These are phyloP conservation scores for Elymnias hypermnestra DNA, from an alignment of 1,140 invertebrate species.

Conservation along the genomic window DNA sequence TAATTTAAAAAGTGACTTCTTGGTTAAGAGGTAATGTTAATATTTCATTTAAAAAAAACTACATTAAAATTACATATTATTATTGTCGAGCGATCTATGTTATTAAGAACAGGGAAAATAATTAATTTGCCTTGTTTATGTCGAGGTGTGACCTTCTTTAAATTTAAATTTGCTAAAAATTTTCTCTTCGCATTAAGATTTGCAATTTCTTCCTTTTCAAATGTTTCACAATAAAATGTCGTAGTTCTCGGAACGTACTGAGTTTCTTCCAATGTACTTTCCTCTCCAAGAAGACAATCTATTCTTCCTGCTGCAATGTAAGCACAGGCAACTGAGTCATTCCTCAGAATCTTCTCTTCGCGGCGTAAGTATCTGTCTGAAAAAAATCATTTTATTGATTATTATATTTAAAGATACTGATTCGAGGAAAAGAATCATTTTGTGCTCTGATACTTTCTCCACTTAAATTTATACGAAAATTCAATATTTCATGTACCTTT, in stretches of 20 bases:
- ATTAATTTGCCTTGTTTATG: conserved; percentile 41
- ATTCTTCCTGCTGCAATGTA: conserved; percentile 51
- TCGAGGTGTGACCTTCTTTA: conserved; percentile 37
- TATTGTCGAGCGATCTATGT: no score
- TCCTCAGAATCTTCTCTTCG: conserved; percentile 41
- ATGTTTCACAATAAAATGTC: no score
- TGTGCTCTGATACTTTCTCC: no score
- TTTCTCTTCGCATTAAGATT: conserved; percentile 33
- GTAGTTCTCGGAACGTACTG: background rate
- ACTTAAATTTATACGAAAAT: no score
- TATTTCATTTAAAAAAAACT: no score
- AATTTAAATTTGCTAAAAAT: conserved; percentile 42
- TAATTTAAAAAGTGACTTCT: no score
- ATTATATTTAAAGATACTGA: no score
- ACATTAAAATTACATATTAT: no score
- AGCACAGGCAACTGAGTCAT: conserved; percentile 46
- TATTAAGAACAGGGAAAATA: background rate
- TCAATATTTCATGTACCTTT: conserved; percentile 61
- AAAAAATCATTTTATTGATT: no score
- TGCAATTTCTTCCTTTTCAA: conserved; percentile 17
- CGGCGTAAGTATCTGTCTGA: conserved; percentile 45
- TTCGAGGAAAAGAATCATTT: no score
- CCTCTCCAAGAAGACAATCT: conserved; percentile 34
- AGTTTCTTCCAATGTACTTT: conserved; percentile 3
- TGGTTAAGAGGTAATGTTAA: no score